A percentile compares a stretch with the other conserved stretches of the same genome.
These are phyloP conservation scores for Bufo gargarizans DNA, from an alignment of 2,113 vertebrate species.

Conservation along the genomic window DNA sequence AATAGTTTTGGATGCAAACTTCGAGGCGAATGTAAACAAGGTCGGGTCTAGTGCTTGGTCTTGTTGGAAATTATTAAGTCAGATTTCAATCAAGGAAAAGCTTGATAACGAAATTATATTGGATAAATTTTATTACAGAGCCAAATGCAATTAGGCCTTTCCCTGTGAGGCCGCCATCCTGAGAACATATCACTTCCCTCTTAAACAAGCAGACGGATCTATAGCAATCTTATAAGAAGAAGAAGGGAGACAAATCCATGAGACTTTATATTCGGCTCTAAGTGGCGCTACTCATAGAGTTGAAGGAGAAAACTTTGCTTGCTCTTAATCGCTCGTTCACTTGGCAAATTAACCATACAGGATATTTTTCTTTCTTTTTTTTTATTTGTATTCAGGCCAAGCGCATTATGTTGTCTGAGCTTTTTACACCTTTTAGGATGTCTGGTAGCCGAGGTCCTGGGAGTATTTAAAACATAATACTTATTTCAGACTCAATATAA, in stretches of 20 bases:
- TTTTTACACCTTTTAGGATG: conserved; percentile 10
- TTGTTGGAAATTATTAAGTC: conserved; percentile 6
- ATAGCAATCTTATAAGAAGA: conserved; percentile 22
- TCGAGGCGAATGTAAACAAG: conserved; percentile 43
- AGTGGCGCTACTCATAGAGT: not conserved
- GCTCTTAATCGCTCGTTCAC: not conserved
- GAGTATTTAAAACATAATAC: conserved; percentile 51
- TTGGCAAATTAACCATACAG: conserved; percentile 13
- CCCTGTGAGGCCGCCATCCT: conserved; percentile 4
- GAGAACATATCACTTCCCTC: conserved; percentile 23
- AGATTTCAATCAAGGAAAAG: conserved; percentile 48
- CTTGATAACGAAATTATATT: conserved; percentile 9
- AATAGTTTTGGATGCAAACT: conserved; percentile 24
- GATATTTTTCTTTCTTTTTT: too few species aligned
- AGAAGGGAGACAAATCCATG: conserved; percentile 11
- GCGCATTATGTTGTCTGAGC: conserved; percentile 29
- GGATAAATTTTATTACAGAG: conserved; percentile 32
- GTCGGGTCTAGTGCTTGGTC: conserved; percentile 26
- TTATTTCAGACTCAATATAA: conserved; percentile 50
- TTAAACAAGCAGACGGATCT: conserved; percentile 30
- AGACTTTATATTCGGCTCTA: not conserved
- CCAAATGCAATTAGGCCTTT: conserved; percentile 27
- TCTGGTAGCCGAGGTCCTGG: conserved; percentile 19
- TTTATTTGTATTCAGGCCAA: conserved; percentile 9
- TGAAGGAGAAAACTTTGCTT: not conserved